phyloP scores from a whole-genome alignment of 2,888 invertebrate species.

The Callyntrura guangdongensis region DNA sequence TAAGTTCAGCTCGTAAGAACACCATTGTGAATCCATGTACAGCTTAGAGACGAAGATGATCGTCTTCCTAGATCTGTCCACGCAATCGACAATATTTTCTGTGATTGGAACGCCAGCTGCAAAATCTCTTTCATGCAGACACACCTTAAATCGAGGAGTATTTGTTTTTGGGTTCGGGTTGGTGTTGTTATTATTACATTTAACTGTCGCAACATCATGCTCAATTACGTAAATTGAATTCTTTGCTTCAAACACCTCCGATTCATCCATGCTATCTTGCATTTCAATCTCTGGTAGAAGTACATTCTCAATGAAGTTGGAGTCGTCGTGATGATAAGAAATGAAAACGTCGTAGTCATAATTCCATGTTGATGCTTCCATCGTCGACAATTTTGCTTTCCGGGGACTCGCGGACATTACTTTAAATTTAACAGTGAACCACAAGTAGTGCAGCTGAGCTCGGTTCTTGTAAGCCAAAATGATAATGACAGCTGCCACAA shows the following conservation, averaged over 20 bases:
- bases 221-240: constrained; percentile 57
- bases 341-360: constrained; percentile 90
- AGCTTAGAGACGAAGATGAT: constrained; percentile 89
- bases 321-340: constrained; percentile 90
- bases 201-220: constrained; percentile 33
- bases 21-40: constrained; percentile 91
- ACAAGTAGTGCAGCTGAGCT: constrained; percentile 88
- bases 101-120: constrained; percentile 90
- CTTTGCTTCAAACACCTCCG: constrained; percentile 58
- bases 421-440: constrained; percentile 88
- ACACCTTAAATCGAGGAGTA: constrained; percentile 87
- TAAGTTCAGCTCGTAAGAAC: constrained; percentile 91
- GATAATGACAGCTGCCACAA: constrained; percentile 63
- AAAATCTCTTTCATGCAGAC: constrained; percentile 91
- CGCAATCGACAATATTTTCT: constrained; percentile 90
- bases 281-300: constrained; percentile 89
- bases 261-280: constrained; percentile 86
- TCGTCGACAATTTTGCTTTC: constrained; percentile 72
- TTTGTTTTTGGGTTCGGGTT: constrained; percentile 14
- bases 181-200: background rate
- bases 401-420: constrained; percentile 70
- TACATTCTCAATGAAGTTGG: constrained; percentile 89
- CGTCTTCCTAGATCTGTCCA: constrained; percentile 89
- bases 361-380: background rate
- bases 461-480: constrained; percentile 87